A percentile compares a stretch with the other conserved stretches of the same genome.
Evolutionary conservation across 2,113 vertebrate genomes (phyloP).

Genomic region (Zapus hudsonius): DNA sequence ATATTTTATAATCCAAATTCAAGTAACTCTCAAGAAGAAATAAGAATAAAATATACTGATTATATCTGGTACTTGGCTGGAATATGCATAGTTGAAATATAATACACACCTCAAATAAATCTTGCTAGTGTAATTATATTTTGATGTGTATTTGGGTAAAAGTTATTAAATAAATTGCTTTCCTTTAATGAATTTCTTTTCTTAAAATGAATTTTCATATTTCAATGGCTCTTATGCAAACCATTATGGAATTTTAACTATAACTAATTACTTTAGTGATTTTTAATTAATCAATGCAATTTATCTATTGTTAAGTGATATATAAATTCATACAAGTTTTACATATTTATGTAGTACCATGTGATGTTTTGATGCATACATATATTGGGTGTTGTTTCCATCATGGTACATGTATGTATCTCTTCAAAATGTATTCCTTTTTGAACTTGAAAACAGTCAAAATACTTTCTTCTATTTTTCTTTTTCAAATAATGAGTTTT

Average conservation of each 20-base stretch:
- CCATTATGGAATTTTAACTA: neutral
- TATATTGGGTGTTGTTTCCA: neutral
- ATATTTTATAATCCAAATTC: neutral
- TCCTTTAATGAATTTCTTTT: neutral
- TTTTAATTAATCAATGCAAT: neutral
- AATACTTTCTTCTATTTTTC: too few species aligned
- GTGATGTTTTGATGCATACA: neutral
- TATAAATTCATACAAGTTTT: neutral
- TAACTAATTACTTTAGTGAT: neutral
- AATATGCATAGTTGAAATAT: neutral
- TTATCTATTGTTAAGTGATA: neutral
- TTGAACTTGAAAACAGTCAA: neutral
- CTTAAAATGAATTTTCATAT: neutral
- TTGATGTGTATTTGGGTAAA: neutral
- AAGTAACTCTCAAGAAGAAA: neutral
- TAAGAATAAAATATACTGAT: neutral
- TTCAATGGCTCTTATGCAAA: neutral
- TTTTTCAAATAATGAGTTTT: too few species aligned
- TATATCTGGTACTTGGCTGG: neutral
- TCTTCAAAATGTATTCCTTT: neutral
- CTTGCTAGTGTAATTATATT: neutral
- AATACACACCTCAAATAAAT: neutral
- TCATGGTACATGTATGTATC: neutral
- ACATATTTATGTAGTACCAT: neutral
- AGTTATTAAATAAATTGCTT: neutral